Percentiles rank a stretch among this genome's conserved stretches.
Conservation (phyloP, 2,113 vertebrate species). For the Coptodon rendalli region DNA sequence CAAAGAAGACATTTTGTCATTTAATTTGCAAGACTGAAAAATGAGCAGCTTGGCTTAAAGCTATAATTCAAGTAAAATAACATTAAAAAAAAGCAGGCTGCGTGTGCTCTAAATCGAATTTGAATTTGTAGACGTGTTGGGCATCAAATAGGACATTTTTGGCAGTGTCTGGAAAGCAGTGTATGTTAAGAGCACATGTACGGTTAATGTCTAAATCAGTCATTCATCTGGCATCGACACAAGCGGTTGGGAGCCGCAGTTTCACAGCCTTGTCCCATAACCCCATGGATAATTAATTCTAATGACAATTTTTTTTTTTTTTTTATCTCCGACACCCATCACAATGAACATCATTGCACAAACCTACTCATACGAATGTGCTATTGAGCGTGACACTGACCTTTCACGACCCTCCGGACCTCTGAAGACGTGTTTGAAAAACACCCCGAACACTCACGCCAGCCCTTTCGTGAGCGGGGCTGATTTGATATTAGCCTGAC, state of each 20-base stretch:
- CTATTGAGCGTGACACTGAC: slow-evolving; percentile 62
- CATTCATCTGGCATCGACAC: slow-evolving; percentile 13
- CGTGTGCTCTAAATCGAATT: background rate
- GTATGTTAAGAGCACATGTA: slow-evolving; percentile 32
- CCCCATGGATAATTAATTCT: slow-evolving; percentile 63
- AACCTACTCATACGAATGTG: slow-evolving; percentile 53
- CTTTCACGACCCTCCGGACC: slow-evolving; percentile 57
- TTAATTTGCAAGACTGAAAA: background rate
- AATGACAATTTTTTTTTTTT: slow-evolving; percentile 40
- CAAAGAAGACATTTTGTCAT: background rate
- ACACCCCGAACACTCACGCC: slow-evolving; percentile 44
- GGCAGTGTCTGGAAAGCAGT: slow-evolving; percentile 12
- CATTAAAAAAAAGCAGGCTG: background rate
- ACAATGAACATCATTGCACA: slow-evolving; percentile 59
- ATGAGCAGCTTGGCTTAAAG: background rate
- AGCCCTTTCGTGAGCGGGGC: slow-evolving; percentile 51
- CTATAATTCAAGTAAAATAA: background rate
- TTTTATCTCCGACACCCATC: slow-evolving; percentile 53
- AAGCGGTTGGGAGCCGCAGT: slow-evolving; percentile 23
- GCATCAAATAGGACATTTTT: background rate
- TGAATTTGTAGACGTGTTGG: background rate
- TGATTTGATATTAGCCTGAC: slow-evolving; percentile 70
- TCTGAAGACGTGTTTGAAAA: slow-evolving; percentile 51
- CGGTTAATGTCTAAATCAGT: slow-evolving; percentile 34
- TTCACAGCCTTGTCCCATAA: slow-evolving; percentile 51